phyloP scores from a whole-genome alignment of 2,888 invertebrate species.

The Tromatobia lineatoria region DNA sequence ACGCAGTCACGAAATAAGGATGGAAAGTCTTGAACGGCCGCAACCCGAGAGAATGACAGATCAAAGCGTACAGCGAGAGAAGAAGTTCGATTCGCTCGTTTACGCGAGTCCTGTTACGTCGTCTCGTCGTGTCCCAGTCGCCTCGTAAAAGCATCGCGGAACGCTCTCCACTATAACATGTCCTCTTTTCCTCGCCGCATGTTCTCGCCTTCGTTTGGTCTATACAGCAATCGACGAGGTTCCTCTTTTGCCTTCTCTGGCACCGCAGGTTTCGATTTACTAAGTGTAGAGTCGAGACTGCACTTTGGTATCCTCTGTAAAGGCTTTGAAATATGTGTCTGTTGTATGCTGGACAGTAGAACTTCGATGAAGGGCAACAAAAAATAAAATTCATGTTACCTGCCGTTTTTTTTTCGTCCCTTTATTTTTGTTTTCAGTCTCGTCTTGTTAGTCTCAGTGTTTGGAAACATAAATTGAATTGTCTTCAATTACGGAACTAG shows the following conservation, averaged over 20 bases:
- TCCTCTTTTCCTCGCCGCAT: constrained; percentile 38
- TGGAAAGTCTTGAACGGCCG: constrained; percentile 18
- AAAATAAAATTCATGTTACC: not conserved
- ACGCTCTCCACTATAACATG: constrained; percentile 5
- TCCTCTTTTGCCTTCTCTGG: constrained; percentile 40
- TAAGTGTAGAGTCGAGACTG: constrained; percentile 23
- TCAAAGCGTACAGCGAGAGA: constrained; percentile 75
- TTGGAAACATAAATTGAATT: not conserved
- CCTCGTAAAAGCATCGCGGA: constrained; percentile 74
- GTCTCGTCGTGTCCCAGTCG: constrained; percentile 42
- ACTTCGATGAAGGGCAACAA: not conserved
- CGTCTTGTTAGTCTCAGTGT: not conserved
- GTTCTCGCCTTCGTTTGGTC: constrained; percentile 34
- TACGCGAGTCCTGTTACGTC: constrained; percentile 70
- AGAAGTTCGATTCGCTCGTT: constrained; percentile 78
- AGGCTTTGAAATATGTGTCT: constrained; percentile 21
- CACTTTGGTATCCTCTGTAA: not conserved
- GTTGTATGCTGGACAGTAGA: not conserved
- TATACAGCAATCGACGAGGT: constrained; percentile 28
- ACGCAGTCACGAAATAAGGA: constrained; percentile 25
- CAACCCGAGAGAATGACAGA: constrained; percentile 75
- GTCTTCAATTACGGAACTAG: not conserved
- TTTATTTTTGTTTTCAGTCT: not conserved
- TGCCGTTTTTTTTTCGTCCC: not conserved
- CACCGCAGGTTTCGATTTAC: constrained; percentile 42